phyloP scores from a whole-genome alignment of 2,888 invertebrate genomes.

The Magallana nippona region DNA sequence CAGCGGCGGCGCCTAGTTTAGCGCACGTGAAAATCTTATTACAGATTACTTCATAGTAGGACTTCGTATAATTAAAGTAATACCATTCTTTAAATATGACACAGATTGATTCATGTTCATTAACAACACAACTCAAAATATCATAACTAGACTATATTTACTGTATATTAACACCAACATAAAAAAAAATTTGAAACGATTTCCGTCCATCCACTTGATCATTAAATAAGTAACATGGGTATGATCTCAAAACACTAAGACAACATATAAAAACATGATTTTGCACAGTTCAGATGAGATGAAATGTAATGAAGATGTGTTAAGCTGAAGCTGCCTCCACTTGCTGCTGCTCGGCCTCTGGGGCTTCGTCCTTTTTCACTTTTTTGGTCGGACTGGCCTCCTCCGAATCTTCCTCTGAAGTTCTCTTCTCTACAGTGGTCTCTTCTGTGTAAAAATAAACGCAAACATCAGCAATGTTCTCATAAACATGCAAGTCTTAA shows the following conservation, averaged over 20 bases:
- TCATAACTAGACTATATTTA: slow-evolving; percentile 32
- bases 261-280: slow-evolving; percentile 52
- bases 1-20: no score
- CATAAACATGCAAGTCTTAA: no score
- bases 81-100: no score
- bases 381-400: slow-evolving; percentile 70
- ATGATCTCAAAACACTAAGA: slow-evolving; percentile 47
- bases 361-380: slow-evolving; percentile 62
- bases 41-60: no score
- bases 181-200: slow-evolving; percentile 41
- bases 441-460: slow-evolving; percentile 44
- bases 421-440: slow-evolving; percentile 57
- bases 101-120: no score
- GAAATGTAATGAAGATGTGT: background rate
- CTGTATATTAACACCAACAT: slow-evolving; percentile 45
- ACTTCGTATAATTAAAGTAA: no score
- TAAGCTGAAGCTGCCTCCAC: slow-evolving; percentile 54
- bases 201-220: slow-evolving; percentile 45
- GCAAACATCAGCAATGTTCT: background rate
- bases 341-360: slow-evolving; percentile 55
- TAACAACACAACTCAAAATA: background rate
- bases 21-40: no score
- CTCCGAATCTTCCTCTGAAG: slow-evolving; percentile 64
- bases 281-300: slow-evolving; percentile 43
- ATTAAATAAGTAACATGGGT: slow-evolving; percentile 50